Base-by-base conservation (phyloP, 2,888 invertebrate species). In the Ochlodes sylvanus region DNA sequence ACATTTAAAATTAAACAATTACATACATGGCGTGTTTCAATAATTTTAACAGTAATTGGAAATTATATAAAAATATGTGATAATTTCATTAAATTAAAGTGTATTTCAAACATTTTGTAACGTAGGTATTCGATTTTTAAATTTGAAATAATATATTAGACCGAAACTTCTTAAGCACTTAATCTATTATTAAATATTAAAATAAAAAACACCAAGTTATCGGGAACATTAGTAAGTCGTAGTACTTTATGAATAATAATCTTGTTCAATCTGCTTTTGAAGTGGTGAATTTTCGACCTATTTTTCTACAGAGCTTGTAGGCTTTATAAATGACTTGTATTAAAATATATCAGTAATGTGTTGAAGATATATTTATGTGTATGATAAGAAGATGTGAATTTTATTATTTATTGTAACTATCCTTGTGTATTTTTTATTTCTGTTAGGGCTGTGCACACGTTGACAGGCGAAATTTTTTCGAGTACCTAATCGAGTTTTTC, bases 321-420 rank as follows among this genome's bases (percentile, higher is more conserved):
- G 64, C 57, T 32, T n/a, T 54, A 21, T 52, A 21, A 17, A 52
- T 52, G 14, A 52, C 52, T 34, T 34, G n/a, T 58, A 58, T 21
- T 27, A 27, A 56, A 58, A 41, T 58, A 44, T 58, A 41, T 41
- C 38, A 14, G n/a, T 41, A 52, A 17, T 15, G 9, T 52, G 21
- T 21, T 19, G 21, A 21, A 52, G 52, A 52, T 52, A 58, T 58
- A 44, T 41, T 58, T 52, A 38, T 38, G 62, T 62, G 61, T 54
- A 54, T 27, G 58, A 42, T 58, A 42, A 14, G 38, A 4, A 57
- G 60, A 60, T 57, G 42, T 60, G 60, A 44, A 60, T 34, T 61
- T 69, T 19, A 66, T 71, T 72, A 75, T 74, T 73, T 74, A 74
- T 74, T 75, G 70, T 74, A 73, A 71, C 71, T 69, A 70, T 41